phyloP scores from a whole-genome alignment of 92 coral and sea anemone genomes.

The Epizoanthus fatuus region DNA sequence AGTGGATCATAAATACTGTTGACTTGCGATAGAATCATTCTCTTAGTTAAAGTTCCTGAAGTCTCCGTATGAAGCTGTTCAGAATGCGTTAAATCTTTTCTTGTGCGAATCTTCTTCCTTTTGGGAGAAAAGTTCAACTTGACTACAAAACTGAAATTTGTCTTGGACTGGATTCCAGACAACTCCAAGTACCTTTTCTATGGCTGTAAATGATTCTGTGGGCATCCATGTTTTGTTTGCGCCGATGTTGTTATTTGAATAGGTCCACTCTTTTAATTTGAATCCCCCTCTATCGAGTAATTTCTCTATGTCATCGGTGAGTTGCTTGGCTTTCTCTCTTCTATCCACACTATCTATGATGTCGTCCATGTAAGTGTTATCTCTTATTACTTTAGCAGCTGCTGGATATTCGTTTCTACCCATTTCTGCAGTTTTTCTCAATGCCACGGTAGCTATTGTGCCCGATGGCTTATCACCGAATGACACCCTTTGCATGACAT shows the following conservation, averaged over 20 bases:
- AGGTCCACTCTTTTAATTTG: conserved; percentile 32
- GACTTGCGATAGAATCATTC: conserved; percentile 66
- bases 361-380: conserved; percentile 46
- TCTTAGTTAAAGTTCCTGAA: conserved; percentile 55
- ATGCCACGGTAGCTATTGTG: conserved; percentile 31
- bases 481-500: conserved; percentile 47
- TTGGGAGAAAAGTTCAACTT: conserved; percentile 56
- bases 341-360: conserved; percentile 9
- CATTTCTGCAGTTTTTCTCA: conserved; percentile 44
- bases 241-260: conserved; percentile 6
- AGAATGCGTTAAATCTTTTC: conserved; percentile 30
- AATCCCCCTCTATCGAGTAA: conserved; percentile 22
- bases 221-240: background rate
- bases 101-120: conserved; percentile 41
- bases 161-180: conserved; percentile 54
- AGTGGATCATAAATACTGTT: conserved; percentile 73
- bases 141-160: conserved; percentile 48
- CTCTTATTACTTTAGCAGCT: conserved; percentile 2
- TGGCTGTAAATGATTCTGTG: conserved; percentile 10
- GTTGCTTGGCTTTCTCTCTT: too few species aligned
- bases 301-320: conserved; percentile 9
- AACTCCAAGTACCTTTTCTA: conserved; percentile 61
- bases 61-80: conserved; percentile 30
- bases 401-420: conserved; percentile 34
- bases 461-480: conserved; percentile 64